Percentiles rank a stretch among this genome's conserved stretches.
These are phyloP conservation scores for Molanna angustata DNA, from an alignment of 2,888 invertebrate genomes.

Conservation along the genomic window DNA sequence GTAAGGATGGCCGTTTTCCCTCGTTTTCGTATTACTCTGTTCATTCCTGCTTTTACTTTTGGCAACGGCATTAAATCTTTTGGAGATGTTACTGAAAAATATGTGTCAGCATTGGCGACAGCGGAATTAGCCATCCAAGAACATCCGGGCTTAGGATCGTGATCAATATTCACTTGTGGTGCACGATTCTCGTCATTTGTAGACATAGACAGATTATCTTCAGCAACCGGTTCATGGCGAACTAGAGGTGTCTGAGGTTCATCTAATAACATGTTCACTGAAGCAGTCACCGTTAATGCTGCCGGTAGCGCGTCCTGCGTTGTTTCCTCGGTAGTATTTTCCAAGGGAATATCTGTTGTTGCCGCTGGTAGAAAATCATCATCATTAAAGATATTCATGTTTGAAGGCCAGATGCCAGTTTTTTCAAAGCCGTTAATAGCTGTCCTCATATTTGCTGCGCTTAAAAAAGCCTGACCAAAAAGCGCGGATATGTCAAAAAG, in stretches of 20 bases:
- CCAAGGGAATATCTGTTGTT: neutral
- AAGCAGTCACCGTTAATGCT: neutral
- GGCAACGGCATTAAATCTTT: conserved; percentile 32
- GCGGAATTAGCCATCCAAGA: too few species aligned
- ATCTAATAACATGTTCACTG: neutral
- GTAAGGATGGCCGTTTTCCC: conserved; percentile 35
- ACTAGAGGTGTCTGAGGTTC: neutral
- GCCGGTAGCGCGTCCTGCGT: neutral
- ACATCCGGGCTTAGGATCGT: neutral
- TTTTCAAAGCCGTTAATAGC: conserved; percentile 4
- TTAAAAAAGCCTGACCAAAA: conserved; percentile 3
- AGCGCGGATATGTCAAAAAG: neutral
- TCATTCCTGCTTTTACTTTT: conserved; percentile 1
- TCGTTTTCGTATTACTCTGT: too few species aligned
- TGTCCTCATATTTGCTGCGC: conserved; percentile 4
- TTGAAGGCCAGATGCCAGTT: conserved; percentile 7
- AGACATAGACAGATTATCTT: neutral
- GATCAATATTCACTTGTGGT: too few species aligned
- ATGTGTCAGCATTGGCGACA: too few species aligned
- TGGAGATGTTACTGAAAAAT: conserved; percentile 22
- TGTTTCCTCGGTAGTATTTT: neutral
- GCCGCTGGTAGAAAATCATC: neutral
- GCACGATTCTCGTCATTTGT: too few species aligned
- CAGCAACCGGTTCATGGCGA: neutral
- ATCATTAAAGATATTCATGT: neutral